Conservation (phyloP, 1,140 invertebrate species). For the Ctenoplectra terminalis region DNA sequence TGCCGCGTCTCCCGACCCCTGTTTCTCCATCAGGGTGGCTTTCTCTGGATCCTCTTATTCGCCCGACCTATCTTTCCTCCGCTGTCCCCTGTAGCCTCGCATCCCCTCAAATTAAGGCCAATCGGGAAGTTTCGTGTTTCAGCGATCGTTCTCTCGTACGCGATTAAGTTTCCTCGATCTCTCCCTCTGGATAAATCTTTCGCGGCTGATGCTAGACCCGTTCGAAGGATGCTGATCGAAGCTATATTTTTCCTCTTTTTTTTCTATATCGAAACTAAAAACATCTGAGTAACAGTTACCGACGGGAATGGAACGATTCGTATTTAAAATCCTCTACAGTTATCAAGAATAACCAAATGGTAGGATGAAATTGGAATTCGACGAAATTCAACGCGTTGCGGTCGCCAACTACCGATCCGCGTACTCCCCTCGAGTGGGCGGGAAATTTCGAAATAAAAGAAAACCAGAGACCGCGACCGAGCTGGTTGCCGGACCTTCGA, state of each 20-base stretch:
- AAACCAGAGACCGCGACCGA: slow-evolving; percentile 48
- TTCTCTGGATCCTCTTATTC: slow-evolving; percentile 28
- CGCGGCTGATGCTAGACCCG: neutral
- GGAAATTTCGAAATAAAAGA: slow-evolving; percentile 72
- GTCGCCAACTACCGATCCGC: slow-evolving; percentile 33
- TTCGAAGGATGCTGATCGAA: neutral
- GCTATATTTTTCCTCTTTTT: neutral
- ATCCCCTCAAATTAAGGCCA: slow-evolving; percentile 68
- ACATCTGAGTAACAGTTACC: no score
- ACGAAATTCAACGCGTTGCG: slow-evolving; percentile 65
- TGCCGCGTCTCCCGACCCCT: neutral
- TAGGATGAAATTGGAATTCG: slow-evolving; percentile 67
- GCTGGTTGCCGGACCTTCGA: slow-evolving; percentile 33
- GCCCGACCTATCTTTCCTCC: neutral
- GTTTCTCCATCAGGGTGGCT: neutral
- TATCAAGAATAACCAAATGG: slow-evolving; percentile 43
- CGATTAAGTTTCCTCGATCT: slow-evolving; percentile 37
- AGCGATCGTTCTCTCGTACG: neutral
- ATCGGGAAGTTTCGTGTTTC: slow-evolving; percentile 69
- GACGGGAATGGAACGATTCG: no score
- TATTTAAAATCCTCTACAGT: slow-evolving; percentile 26
- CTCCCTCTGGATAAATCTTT: slow-evolving; percentile 50
- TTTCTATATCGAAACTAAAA: no score
- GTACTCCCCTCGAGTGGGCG: slow-evolving; percentile 49
- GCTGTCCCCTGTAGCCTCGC: neutral